Evolutionary conservation across 2,113 vertebrate genomes (phyloP).

Genomic region (Coreoperca whiteheadi): DNA sequence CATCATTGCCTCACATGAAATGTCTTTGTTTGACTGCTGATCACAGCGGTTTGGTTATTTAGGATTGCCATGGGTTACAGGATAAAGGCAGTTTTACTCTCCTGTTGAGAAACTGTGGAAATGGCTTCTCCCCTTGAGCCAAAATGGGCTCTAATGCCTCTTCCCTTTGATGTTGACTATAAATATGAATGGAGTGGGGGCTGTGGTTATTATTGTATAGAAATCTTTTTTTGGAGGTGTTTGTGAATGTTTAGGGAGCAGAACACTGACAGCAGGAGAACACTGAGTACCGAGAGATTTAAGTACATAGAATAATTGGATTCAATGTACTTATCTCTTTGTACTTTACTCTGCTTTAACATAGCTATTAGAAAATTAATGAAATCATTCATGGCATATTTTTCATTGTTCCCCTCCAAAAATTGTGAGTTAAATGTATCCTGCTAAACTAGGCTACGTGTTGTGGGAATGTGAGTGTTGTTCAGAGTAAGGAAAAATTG

Average conservation of each 20-base stretch:
- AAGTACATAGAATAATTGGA: constrained; percentile 2
- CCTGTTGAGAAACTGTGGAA: constrained; percentile 68
- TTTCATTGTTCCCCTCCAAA: constrained; percentile 41
- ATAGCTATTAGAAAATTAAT: constrained; percentile 53
- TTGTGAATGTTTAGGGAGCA: constrained; percentile 59
- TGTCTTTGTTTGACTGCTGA: constrained; percentile 71
- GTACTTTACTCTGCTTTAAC: constrained; percentile 32
- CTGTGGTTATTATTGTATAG: constrained; percentile 68
- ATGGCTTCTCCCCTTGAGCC: constrained; percentile 71
- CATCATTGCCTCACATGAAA: constrained; percentile 73
- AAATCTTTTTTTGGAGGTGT: constrained; percentile 57
- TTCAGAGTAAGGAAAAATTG: constrained; percentile 33
- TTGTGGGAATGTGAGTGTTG: constrained; percentile 52
- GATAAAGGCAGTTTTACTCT: constrained; percentile 56
- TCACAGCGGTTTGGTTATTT: constrained; percentile 63
- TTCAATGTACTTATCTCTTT: constrained; percentile 26
- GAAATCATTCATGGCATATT: constrained; percentile 24
- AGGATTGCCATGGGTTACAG: constrained; percentile 48
- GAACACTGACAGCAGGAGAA: constrained; percentile 54
- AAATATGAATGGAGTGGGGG: constrained; percentile 72
- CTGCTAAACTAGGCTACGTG: constrained; percentile 54
- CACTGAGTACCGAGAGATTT: constrained; percentile 32
- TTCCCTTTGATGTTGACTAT: constrained; percentile 76
- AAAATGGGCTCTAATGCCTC: constrained; percentile 69
- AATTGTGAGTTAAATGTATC: constrained; percentile 40